Evolutionary conservation across 2,888 invertebrate species (phyloP), one percentile per base, ranked within the genome.

Genomic region (Candidula unifasciata): DNA sequence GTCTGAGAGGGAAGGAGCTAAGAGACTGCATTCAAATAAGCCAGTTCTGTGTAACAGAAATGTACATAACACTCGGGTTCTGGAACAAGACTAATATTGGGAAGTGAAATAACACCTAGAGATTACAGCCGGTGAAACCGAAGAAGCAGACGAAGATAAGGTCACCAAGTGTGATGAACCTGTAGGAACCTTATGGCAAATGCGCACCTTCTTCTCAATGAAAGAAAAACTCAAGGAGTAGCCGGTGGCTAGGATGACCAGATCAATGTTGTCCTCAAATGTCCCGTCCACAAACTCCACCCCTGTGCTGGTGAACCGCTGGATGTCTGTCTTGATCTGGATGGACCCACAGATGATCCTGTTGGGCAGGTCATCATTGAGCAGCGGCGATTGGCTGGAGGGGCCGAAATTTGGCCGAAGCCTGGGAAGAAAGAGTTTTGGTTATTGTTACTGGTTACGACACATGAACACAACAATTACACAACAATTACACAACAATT

Each of bases 211-310:
- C 73, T 90, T 88, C 30, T 93, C 91, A 57, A 94, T 87, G 87
- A 92, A 94, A 10, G 94, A 94, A 87, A 94, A 94, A 3, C 91
- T 93, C 87, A 94, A 94, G 5, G 88, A 89, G 89, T 94, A 94
- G 10, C 91, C 93, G 60, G 94, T 93, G 0, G 93, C 93, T 87
- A 93, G 81, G 37, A 94, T 88, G 0, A 94, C 91, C 24, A 90
- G 90, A 87, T 94, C 94, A 30, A 93, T 89, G 83, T 92, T 86
- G 54, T 92, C 91, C 35, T 89, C 91, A 74, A 87, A 87, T 3
- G 92, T 89, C 8, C 92, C 92, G 74, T 92, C 92, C 27, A 87
- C 89, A 87, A 93, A 93, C 85, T 90, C 88, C 6, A 92, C 91
- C 0, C 91, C 91, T 13, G 87, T 90, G 68, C 89, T 88, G 0